phyloP scores from a whole-genome alignment of 2,113 vertebrate genomes.

The Hyperopisus bebe region DNA sequence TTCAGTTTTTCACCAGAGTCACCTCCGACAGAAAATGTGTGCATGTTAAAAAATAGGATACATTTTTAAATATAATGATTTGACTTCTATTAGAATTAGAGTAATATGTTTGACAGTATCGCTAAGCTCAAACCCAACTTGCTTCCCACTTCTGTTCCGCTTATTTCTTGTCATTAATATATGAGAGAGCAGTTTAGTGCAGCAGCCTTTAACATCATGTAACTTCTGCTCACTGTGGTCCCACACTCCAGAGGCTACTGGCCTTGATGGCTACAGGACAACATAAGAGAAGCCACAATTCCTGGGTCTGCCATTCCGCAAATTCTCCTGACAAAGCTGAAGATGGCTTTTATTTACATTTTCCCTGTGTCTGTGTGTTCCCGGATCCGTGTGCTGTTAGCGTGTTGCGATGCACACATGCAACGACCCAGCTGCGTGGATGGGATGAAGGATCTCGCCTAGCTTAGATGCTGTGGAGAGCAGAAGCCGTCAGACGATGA shows the following conservation, averaged over 20 bases:
- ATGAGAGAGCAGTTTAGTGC: background rate
- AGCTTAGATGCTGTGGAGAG: background rate
- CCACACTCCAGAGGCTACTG: background rate
- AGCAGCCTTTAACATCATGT: background rate
- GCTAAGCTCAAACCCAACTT: background rate
- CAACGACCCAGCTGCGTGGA: background rate
- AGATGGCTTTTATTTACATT: background rate
- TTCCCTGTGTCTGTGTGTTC: background rate
- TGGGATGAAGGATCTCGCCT: background rate
- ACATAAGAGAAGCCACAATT: background rate
- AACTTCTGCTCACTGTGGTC: background rate
- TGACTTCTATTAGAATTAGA: constrained; percentile 13
- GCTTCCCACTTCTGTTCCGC: background rate
- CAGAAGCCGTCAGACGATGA: background rate
- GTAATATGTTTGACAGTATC: background rate
- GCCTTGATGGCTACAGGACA: background rate
- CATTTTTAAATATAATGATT: background rate
- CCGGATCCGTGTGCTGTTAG: background rate
- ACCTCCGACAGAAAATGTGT: constrained; percentile 7
- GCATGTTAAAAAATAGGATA: constrained; percentile 24
- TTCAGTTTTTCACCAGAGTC: background rate
- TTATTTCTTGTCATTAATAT: background rate
- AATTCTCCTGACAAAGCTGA: background rate
- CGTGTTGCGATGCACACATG: background rate
- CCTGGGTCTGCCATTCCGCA: background rate